A percentile compares a stretch with the other conserved stretches of the same genome.
These are phyloP conservation scores for Hydrozoanthus tunicans DNA, from an alignment of 64 coral and sea anemone species.

Conservation along the genomic window DNA sequence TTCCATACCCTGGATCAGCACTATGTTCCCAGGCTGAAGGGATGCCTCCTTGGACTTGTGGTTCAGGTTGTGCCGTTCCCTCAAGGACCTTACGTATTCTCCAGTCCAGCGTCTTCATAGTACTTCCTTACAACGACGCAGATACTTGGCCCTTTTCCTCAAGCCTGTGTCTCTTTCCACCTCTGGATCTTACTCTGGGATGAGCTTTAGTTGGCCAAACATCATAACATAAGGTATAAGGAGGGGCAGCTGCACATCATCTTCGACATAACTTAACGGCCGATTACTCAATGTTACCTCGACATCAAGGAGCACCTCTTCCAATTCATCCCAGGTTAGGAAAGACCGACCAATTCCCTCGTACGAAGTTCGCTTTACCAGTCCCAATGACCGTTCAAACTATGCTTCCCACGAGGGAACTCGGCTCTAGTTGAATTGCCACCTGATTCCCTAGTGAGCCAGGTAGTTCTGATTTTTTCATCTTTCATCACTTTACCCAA, in stretches of 20 bases:
- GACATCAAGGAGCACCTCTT: not conserved
- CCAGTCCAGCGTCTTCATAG: conserved; percentile 9
- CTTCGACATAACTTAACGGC: not conserved
- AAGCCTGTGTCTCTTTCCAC: not conserved
- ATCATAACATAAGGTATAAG: conserved; percentile 1
- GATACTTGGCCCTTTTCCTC: conserved; percentile 19
- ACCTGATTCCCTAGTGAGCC: no score
- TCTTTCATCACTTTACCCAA: no score
- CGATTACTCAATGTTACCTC: not conserved
- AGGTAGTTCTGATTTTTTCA: no score
- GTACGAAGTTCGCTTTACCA: no score
- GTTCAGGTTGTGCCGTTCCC: conserved; percentile 36
- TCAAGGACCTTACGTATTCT: conserved; percentile 17
- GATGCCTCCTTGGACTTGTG: not conserved
- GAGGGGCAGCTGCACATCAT: conserved; percentile 12
- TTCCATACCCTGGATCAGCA: not conserved
- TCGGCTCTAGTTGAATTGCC: no score
- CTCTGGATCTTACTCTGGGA: not conserved
- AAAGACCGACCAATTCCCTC: no score
- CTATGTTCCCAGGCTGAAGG: not conserved
- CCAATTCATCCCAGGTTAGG: no score
- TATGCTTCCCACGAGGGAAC: no score
- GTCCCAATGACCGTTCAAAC: no score
- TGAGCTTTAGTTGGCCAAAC: conserved; percentile 21
- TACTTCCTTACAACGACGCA: not conserved